Evolutionary conservation across 2,888 invertebrate genomes (phyloP), one percentile per base, ranked within the genome.

Genomic region (Drosophila flavopinicola): DNA sequence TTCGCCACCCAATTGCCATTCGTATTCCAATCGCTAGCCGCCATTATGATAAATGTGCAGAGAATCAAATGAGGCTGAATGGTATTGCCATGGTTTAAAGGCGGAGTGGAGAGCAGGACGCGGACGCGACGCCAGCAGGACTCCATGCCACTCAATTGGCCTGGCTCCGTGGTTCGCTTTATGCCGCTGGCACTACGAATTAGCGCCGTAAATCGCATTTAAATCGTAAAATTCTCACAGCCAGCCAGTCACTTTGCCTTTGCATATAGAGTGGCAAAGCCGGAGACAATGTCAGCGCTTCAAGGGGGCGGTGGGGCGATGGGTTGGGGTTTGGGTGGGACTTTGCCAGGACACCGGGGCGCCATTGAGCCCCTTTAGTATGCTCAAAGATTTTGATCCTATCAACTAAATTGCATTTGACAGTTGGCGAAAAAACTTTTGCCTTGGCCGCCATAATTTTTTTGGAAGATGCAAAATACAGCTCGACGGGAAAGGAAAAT

Each of bases 361-460:
- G 23, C 48, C 52, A 52, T 41, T 41, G 32, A 25, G 39, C 45
- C 47, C 53, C 54, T 63, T 65, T 63, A 49, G 65, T 56, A 39
- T 57, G 65, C 71, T 65, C 69, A 79, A 83, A 83, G 85, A 85
- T 82, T 88, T 83, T 89, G 89, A 90, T 89, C 88, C 90, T 90
- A 90, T 89, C 88, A 89, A 88, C 76, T 88, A 90, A 89, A 89
- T 90, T 89, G 89, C 90, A 89, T 90, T 90, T 87, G 86, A 88
- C 88, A 90, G 88, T 89, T 89, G 84, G 73, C 65, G 71, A 74
- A 83, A 84, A 82, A 78, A 85, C 79, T 85, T 68, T 83, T 84
- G 54, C 76, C 52, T 63, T 71, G 63, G 38, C 48, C 53, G 53
- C 65, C 67, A 86, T 84, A 70, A 79, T 77, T 82, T 65, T 45